Conservation (phyloP, 1,140 invertebrate genomes). For the Aphis gossypii region DNA sequence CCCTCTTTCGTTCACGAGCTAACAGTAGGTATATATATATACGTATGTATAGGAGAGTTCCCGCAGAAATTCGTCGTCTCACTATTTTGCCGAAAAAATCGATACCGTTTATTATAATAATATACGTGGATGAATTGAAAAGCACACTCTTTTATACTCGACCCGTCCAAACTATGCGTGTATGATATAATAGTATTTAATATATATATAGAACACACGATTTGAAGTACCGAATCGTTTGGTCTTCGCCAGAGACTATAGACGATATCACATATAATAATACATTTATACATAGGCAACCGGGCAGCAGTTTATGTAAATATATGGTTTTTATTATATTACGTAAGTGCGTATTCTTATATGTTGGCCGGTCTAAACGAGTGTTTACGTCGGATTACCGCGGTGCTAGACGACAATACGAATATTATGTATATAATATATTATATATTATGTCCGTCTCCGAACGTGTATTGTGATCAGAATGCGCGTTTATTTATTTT, state of each 20-base stretch:
- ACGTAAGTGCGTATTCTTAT: neutral
- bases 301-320: neutral
- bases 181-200: neutral
- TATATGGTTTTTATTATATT: neutral
- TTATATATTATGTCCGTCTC: neutral
- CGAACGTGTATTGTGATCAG: neutral
- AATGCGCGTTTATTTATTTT: neutral
- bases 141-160: neutral
- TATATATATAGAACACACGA: neutral
- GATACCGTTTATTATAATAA: constrained; percentile 13
- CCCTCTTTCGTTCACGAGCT: neutral
- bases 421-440: neutral
- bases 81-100: neutral
- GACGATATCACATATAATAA: neutral
- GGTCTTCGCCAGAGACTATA: neutral
- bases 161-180: neutral
- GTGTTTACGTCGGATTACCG: neutral
- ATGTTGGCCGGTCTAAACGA: neutral
- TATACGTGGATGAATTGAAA: neutral
- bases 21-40: neutral
- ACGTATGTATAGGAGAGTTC: neutral
- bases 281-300: no score
- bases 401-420: neutral
- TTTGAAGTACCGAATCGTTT: neutral
- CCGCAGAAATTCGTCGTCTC: neutral